Evolutionary conservation across 53 echinoderm and acorn worm species (phyloP).

Genomic region (Paelopatides confundens): DNA sequence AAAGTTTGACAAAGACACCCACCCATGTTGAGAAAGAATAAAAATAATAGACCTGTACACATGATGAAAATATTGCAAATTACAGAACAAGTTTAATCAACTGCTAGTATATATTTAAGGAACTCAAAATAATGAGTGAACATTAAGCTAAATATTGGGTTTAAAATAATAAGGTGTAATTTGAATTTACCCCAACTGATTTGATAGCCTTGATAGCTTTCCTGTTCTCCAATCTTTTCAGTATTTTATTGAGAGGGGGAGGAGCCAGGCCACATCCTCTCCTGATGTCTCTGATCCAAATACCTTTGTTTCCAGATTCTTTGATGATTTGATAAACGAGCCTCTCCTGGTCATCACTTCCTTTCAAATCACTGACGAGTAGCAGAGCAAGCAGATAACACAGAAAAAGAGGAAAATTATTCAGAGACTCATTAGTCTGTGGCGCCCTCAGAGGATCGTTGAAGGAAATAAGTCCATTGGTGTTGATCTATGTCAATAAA

Average conservation of each 20-base stretch:
- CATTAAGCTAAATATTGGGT: no score
- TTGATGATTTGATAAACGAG: slow-evolving; percentile 98
- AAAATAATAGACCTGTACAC: no score
- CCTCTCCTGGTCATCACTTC: slow-evolving; percentile 91
- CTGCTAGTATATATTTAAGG: no score
- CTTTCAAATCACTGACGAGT: slow-evolving; percentile 80
- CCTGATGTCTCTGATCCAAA: slow-evolving; percentile 96
- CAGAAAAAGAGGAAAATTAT: neutral
- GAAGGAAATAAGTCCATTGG: no score
- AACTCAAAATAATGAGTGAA: no score
- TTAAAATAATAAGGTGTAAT: no score
- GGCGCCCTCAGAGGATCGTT: no score
- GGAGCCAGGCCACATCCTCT: slow-evolving; percentile 83
- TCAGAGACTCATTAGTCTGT: neutral
- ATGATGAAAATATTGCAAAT: no score
- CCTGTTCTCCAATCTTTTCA: slow-evolving; percentile 90
- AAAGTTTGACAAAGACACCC: no score
- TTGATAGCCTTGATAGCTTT: slow-evolving; percentile 98
- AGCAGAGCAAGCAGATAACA: neutral
- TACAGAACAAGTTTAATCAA: no score
- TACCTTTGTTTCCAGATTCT: slow-evolving; percentile 95
- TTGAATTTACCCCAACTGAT: slow-evolving; percentile 82
- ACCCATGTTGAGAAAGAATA: no score
- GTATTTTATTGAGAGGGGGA: slow-evolving; percentile 96
- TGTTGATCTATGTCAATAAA: no score